These are phyloP conservation scores for Tupaia chinensis DNA, from an alignment of 2,113 vertebrate species.

Conservation along the genomic window DNA sequence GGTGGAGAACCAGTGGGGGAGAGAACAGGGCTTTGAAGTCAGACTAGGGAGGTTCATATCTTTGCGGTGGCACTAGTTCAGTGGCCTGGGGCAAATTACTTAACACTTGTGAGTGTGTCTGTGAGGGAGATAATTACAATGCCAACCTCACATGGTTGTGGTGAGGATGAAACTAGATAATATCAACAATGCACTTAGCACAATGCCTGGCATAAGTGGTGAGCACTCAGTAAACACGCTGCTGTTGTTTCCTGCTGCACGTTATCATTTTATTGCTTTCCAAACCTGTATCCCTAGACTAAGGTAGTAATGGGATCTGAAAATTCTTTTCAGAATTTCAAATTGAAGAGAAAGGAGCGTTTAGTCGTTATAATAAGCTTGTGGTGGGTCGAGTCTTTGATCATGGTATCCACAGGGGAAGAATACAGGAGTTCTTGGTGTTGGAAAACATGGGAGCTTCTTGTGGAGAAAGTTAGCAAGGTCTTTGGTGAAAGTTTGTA, in stretches of 20 bases:
- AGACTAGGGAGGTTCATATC: background rate
- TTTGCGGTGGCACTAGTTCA: constrained; percentile 35
- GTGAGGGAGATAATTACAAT: constrained; percentile 52
- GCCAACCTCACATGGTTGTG: background rate
- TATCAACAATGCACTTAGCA: constrained; percentile 22
- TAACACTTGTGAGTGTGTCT: constrained; percentile 48
- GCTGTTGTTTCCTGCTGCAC: constrained; percentile 34
- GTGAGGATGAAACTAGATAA: constrained; percentile 43
- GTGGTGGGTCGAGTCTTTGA: background rate
- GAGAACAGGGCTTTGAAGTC: constrained; percentile 34
- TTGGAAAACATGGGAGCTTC: constrained; percentile 5
- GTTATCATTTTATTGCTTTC: background rate
- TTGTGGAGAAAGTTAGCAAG: background rate
- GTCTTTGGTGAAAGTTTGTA: constrained; percentile 21
- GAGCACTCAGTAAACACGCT: background rate
- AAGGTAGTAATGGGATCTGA: background rate
- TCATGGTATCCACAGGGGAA: background rate
- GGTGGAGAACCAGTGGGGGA: background rate
- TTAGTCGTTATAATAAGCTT: background rate
- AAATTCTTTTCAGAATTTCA: background rate
- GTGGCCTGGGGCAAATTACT: constrained; percentile 53
- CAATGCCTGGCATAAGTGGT: constrained; percentile 30
- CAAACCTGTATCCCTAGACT: background rate
- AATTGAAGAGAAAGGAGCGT: background rate
- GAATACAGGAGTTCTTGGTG: background rate